These are phyloP conservation scores for Synergus japonicus DNA, from an alignment of 2,888 invertebrate species.

Conservation along the genomic window DNA sequence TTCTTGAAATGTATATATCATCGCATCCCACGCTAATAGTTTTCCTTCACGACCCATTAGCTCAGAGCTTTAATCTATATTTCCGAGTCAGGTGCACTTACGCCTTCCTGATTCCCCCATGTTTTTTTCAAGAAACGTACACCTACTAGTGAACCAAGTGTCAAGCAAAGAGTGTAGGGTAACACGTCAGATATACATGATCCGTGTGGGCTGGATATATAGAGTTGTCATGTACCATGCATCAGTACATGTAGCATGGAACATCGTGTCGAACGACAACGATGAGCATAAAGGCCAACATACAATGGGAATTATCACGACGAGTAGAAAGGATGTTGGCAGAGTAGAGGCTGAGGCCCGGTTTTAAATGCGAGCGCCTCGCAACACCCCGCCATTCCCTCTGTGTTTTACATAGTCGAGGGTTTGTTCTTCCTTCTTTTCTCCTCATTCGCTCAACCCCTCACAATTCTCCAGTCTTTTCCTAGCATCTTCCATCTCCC, in stretches of 20 bases:
- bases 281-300: conserved; percentile 28
- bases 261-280: conserved; percentile 42
- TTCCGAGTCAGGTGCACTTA: conserved; percentile 47
- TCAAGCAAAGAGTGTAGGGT: conserved; percentile 19
- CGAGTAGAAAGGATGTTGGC: conserved; percentile 30
- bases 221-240: conserved; percentile 42
- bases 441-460: conserved; percentile 58
- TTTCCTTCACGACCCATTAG: conserved; percentile 71
- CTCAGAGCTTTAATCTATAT: conserved; percentile 64
- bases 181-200: conserved; percentile 27
- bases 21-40: conserved; percentile 70
- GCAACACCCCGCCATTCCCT: conserved; percentile 54
- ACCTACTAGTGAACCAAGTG: conserved; percentile 29
- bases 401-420: conserved; percentile 68
- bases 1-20: conserved; percentile 40
- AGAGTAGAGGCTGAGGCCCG: conserved; percentile 1
- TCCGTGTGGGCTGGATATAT: conserved; percentile 45
- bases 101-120: conserved; percentile 47
- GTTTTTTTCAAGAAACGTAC: neutral
- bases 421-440: conserved; percentile 58
- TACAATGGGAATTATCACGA: conserved; percentile 50
- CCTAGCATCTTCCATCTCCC: conserved; percentile 42
- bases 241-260: conserved; percentile 29
- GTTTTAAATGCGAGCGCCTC: conserved; percentile 35
- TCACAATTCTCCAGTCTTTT: conserved; percentile 51